phyloP scores from a whole-genome alignment of 1,140 invertebrate genomes.

The Drosophila rufa region DNA sequence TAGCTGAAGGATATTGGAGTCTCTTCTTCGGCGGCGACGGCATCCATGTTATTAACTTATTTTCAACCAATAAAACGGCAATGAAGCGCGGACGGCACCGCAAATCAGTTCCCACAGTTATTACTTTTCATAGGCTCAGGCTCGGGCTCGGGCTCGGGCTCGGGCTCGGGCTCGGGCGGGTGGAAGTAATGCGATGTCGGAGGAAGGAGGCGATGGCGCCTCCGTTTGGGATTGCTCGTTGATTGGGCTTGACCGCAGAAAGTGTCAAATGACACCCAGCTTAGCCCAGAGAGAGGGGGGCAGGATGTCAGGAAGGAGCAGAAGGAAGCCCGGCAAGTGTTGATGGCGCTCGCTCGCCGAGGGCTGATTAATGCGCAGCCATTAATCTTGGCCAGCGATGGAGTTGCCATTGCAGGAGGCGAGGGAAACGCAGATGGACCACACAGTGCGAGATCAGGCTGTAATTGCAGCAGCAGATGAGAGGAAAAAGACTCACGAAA shows the following conservation, averaged over 20 bases:
- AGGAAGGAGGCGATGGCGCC: constrained; percentile 57
- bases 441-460: constrained; percentile 20
- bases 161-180: constrained; percentile 1
- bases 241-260: constrained; percentile 69
- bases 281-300: neutral
- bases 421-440: constrained; percentile 4
- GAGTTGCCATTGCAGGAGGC: constrained; percentile 9
- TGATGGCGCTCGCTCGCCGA: constrained; percentile 63
- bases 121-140: constrained; percentile 80
- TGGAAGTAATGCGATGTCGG: constrained; percentile 78
- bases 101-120: constrained; percentile 81
- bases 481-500: constrained; percentile 13
- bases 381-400: constrained; percentile 66
- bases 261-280: constrained; percentile 74
- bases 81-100: constrained; percentile 56
- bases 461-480: constrained; percentile 32
- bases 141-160: constrained; percentile 24
- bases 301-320: neutral
- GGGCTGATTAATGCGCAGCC: constrained; percentile 70
- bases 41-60: constrained; percentile 84
- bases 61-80: constrained; percentile 83
- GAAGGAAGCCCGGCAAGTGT: constrained; percentile 64
- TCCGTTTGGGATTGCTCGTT: constrained; percentile 68
- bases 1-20: constrained; percentile 55
- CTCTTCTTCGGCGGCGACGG: constrained; percentile 32